Evolutionary conservation across 2,888 invertebrate species (phyloP).

Genomic region (Oxystoma pomonae): DNA sequence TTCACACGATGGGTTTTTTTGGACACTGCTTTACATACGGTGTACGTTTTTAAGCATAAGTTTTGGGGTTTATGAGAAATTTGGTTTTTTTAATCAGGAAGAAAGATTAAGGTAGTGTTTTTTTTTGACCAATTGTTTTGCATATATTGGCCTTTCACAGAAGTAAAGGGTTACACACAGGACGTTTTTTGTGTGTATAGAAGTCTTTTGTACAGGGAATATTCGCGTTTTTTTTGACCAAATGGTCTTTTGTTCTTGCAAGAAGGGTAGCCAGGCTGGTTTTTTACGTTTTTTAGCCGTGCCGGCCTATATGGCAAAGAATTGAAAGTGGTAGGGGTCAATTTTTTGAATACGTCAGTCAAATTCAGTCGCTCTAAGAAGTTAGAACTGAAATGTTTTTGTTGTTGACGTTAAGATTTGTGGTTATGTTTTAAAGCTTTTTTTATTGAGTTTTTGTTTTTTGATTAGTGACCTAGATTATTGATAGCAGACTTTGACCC

Average conservation of each 20-base stretch:
- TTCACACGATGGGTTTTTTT: not conserved
- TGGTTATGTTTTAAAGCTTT: not conserved
- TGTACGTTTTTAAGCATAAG: not conserved
- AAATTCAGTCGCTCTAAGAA: not conserved
- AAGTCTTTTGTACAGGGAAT: not conserved
- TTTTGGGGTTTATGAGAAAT: not conserved
- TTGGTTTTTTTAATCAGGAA: not conserved
- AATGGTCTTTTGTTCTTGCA: not conserved
- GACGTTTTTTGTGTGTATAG: not conserved
- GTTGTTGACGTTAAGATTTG: not conserved
- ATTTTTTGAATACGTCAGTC: not conserved
- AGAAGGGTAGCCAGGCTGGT: not conserved
- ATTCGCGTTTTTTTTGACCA: not conserved
- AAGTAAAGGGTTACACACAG: not conserved
- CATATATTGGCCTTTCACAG: not conserved
- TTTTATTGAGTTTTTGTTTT: not conserved
- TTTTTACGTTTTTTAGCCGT: not conserved
- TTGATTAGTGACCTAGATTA: no score
- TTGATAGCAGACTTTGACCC: no score
- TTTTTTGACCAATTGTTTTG: not conserved
- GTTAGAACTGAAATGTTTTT: not conserved
- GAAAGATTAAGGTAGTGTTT: not conserved
- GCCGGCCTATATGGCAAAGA: not conserved
- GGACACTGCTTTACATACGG: not conserved
- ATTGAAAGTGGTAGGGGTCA: not conserved